Evolutionary conservation across 1,140 invertebrate genomes (phyloP), one percentile per base, ranked within the genome.

Genomic region (Araneus ventricosus): DNA sequence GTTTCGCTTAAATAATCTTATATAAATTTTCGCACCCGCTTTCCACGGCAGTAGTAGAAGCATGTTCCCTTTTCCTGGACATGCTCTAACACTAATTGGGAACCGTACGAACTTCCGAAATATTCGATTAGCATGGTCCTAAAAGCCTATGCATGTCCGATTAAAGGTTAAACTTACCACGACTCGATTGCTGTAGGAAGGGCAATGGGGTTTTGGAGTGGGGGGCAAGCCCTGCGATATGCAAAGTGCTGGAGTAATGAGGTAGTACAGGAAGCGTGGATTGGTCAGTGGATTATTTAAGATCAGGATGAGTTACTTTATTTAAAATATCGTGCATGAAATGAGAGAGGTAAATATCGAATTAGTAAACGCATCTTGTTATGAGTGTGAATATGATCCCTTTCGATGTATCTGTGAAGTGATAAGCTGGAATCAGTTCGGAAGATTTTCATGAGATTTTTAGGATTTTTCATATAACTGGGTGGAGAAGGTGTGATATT

Each of bases 11-110:
- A 84, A 84, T 84, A 45, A 84, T 52, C 45, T 52, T 52, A 84
- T 52, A 84, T 52, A 45, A 52, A 52, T 41, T 75, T 75, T 75
- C 70, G 14, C 70, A 34, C 70, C 70, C 30, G 5, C 70, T 34
- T 34, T 34, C 4, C 10, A 6, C 20, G 4, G 30, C 70, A 27
- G 4, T n/a, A 30, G 17, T 20, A 37, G 80, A n/a, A 84, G 17
- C 45, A 52, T 84, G 80, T 84, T 17, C 39, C 80, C 27, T 8
- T 84, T 52, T 84, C 39, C 80, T 4, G 80, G n/a, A 84, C 80
- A 84, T 52, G 80, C 80, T 84, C 39, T 45, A 84, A 84, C 80
- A 84, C 80, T 84, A 84, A 84, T 84, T 84, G 80, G 39, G 80
- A 34, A 84, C 80, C 39, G 27, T 27, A 52, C n/a, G 80, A 84